Conservation (phyloP, 1,140 invertebrate genomes). For the Dendroctonus valens region DNA sequence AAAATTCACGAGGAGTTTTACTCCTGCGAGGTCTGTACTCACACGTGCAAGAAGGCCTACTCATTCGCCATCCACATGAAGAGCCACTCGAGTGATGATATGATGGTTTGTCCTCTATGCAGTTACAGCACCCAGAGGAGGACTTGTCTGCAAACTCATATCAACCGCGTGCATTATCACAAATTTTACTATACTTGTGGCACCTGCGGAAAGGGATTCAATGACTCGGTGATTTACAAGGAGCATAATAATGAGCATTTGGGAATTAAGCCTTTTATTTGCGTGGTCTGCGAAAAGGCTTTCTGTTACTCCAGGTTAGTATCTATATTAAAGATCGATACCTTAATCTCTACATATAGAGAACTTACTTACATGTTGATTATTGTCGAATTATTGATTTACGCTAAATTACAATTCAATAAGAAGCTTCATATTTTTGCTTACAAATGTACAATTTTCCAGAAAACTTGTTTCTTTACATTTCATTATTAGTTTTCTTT, state of each 20-base stretch:
- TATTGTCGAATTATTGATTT: no score
- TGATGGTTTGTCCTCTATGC: conserved; percentile 40
- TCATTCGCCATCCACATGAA: conserved; percentile 40
- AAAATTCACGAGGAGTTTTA: conserved; percentile 47
- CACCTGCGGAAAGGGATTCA: conserved; percentile 56
- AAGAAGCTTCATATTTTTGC: no score
- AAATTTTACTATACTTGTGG: conserved; percentile 53
- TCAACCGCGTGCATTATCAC: conserved; percentile 42
- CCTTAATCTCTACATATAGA: no score
- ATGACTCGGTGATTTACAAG: conserved; percentile 39
- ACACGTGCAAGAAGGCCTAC: conserved; percentile 38
- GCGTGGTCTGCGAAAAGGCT: conserved; percentile 61
- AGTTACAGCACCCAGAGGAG: conserved; percentile 37
- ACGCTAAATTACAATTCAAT: no score
- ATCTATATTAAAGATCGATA: neutral
- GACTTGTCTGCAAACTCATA: conserved; percentile 39
- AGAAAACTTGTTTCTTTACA: no score
- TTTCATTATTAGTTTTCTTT: no score
- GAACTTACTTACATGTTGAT: no score
- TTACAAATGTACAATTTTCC: no score
- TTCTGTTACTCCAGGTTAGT: conserved; percentile 51
- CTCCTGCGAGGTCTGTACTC: conserved; percentile 36
- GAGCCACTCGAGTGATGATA: conserved; percentile 32
- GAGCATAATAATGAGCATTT: conserved; percentile 66
- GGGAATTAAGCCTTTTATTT: conserved; percentile 66